Evolutionary conservation across 1,140 invertebrate genomes (phyloP).

Genomic region (Magallana gigas): DNA sequence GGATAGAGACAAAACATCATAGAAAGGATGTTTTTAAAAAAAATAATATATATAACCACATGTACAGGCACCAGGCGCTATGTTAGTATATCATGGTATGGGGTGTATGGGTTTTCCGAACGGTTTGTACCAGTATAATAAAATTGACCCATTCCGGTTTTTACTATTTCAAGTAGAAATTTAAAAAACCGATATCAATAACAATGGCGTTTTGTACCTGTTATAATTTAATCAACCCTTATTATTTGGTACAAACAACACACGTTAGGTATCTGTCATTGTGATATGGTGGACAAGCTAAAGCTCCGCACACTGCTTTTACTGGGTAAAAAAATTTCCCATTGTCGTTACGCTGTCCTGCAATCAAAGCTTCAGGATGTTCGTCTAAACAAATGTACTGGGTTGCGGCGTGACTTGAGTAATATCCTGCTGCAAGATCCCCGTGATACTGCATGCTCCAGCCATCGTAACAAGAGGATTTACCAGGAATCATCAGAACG

Average conservation of each 20-base stretch:
- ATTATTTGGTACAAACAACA: not conserved
- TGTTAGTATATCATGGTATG: too few species aligned
- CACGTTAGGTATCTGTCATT: not conserved
- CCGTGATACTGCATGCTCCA: slow-evolving; percentile 55
- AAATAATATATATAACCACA: too few species aligned
- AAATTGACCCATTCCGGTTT: too few species aligned
- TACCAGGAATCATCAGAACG: not conserved
- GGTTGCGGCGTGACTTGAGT: not conserved
- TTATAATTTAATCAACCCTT: too few species aligned
- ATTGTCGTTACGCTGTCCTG: not conserved
- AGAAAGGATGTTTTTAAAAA: too few species aligned
- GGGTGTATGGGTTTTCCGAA: too few species aligned
- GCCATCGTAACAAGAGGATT: slow-evolving; percentile 44
- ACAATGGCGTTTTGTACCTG: too few species aligned
- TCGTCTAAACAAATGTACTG: slow-evolving; percentile 53
- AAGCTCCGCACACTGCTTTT: not conserved
- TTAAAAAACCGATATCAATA: too few species aligned
- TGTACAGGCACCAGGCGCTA: too few species aligned
- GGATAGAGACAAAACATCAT: too few species aligned
- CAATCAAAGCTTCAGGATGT: not conserved
- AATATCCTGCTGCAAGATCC: slow-evolving; percentile 43
- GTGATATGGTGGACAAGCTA: not conserved
- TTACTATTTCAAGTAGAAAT: too few species aligned
- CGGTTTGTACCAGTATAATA: too few species aligned
- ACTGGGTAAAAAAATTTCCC: not conserved